phyloP scores from a whole-genome alignment of 2,797 vertebrate species.

The Hemitrygon akajei region DNA sequence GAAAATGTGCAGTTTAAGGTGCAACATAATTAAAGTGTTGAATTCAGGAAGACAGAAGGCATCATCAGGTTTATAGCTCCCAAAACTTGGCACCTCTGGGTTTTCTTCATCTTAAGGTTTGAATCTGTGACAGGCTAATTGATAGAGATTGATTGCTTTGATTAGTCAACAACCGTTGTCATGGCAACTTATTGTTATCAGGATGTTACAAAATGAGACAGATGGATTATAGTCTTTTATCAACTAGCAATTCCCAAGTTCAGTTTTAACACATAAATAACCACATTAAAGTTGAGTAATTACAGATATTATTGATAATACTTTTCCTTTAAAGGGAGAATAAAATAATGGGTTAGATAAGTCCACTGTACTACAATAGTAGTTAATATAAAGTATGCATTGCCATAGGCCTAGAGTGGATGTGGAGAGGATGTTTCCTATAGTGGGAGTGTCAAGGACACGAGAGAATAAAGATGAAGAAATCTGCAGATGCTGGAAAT shows the following conservation, averaged over 20 bases:
- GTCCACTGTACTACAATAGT: background rate
- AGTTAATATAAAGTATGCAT: background rate
- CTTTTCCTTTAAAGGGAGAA: background rate
- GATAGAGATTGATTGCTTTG: background rate
- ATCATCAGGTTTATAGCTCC: background rate
- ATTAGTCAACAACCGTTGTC: background rate
- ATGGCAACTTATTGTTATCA: background rate
- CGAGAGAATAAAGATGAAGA: too few relatives aligned
- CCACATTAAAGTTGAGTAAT: background rate
- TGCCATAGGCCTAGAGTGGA: too few relatives aligned
- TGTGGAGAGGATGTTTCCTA: too few relatives aligned
- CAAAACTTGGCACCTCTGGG: background rate
- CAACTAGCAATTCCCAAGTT: background rate
- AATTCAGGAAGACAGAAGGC: background rate
- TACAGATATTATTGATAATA: background rate
- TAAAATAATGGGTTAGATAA: background rate
- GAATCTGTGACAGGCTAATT: background rate
- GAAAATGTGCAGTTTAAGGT: background rate
- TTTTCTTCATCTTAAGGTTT: background rate
- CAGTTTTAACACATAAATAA: background rate
- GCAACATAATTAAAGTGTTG: background rate
- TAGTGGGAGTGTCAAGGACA: too few relatives aligned
- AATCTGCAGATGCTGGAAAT: too few relatives aligned
- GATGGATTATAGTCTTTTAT: background rate
- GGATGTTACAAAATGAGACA: background rate